A percentile compares a stretch with the other conserved stretches of the same genome.
These are phyloP conservation scores for Eospalax fontanierii DNA, from an alignment of 2,797 vertebrate genomes.

Conservation along the genomic window DNA sequence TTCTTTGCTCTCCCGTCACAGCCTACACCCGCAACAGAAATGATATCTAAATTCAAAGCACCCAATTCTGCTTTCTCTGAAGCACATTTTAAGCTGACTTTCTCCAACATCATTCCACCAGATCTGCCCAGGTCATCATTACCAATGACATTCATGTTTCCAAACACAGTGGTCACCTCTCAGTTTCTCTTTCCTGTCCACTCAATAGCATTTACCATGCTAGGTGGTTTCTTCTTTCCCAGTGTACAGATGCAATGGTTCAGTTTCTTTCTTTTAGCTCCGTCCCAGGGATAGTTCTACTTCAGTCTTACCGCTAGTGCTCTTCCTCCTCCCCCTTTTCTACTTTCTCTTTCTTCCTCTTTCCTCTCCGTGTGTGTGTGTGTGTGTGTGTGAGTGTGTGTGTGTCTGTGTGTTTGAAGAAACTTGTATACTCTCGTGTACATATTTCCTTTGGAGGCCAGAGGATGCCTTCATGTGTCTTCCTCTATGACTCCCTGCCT, in stretches of 20 bases:
- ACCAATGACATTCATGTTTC: not conserved
- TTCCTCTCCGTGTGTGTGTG: not conserved
- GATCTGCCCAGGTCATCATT: not conserved
- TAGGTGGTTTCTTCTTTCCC: not conserved
- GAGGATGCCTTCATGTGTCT: no score
- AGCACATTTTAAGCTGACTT: not conserved
- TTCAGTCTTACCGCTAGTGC: not conserved
- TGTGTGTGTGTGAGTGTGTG: not conserved
- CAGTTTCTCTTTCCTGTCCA: not conserved
- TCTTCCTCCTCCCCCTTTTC: no score
- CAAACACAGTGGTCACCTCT: not conserved
- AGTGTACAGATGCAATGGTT: no score
- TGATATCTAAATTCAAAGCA: no score
- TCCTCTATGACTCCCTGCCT: no score
- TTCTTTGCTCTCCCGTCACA: not conserved
- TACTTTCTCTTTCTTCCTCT: not conserved
- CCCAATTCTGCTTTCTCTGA: not conserved
- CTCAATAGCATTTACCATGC: not conserved
- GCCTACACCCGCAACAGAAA: not conserved
- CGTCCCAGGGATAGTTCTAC: not conserved
- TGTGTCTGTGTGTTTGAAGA: no score
- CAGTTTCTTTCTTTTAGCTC: not conserved
- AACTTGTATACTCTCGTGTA: no score
- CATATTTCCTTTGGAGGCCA: no score
- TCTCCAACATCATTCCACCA: not conserved